Evolutionary conservation across 2,113 vertebrate species (phyloP).

Genomic region (Argyrosomus japonicus): DNA sequence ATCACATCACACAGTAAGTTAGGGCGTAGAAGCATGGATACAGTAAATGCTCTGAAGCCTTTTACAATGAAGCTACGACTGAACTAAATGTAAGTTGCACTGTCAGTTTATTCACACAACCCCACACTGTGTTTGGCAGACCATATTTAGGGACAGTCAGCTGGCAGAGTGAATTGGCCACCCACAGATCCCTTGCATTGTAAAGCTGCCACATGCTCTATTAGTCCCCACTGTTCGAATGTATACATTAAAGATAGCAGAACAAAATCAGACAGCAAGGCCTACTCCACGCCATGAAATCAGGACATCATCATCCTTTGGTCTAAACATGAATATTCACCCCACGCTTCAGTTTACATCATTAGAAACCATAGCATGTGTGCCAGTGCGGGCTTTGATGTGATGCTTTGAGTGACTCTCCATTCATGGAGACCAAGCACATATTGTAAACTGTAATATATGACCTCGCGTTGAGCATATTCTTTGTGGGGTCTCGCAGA

Average conservation of each 20-base stretch:
- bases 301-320: conserved; percentile 64
- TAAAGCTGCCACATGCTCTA: conserved; percentile 81
- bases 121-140: conserved; percentile 69
- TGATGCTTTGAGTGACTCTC: conserved; percentile 60
- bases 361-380: conserved; percentile 45
- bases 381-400: conserved; percentile 62
- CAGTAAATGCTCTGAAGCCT: background rate
- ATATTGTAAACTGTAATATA: conserved; percentile 77
- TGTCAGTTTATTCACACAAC: conserved; percentile 43
- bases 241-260: conserved; percentile 76
- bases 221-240: conserved; percentile 77
- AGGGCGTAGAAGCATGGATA: background rate
- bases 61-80: conserved; percentile 16
- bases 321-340: conserved; percentile 69
- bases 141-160: conserved; percentile 68
- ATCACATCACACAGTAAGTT: background rate
- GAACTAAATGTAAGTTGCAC: conserved; percentile 43
- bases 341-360: conserved; percentile 57
- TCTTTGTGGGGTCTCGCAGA: conserved; percentile 70
- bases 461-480: conserved; percentile 67
- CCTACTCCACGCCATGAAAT: conserved; percentile 74
- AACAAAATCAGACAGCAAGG: conserved; percentile 65
- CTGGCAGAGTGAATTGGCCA: conserved; percentile 70
- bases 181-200: conserved; percentile 75
- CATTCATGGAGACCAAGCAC: conserved; percentile 62